Percentiles rank a stretch among this genome's conserved stretches.
These are phyloP conservation scores for Pelusios castaneus DNA, from an alignment of 2,113 vertebrate species.

Conservation along the genomic window DNA sequence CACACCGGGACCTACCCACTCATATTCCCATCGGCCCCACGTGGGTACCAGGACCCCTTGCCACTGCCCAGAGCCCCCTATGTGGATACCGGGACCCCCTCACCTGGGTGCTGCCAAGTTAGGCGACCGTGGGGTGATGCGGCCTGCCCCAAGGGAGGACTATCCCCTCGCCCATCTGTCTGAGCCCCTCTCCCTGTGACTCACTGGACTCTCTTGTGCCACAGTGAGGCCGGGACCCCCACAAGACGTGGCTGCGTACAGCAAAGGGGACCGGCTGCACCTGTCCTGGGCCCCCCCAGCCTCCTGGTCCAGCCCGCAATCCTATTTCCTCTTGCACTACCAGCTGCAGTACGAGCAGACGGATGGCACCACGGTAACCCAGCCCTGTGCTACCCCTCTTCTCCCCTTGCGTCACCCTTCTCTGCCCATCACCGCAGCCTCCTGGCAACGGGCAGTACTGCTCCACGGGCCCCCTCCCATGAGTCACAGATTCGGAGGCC, in stretches of 20 bases:
- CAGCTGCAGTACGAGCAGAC: constrained; percentile 28
- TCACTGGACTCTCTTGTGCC: not conserved
- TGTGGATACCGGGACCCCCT: no score
- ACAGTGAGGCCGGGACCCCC: constrained; percentile 17
- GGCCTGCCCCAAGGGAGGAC: not conserved
- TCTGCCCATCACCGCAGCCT: not conserved
- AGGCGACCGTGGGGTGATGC: no score
- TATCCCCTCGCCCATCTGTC: no score
- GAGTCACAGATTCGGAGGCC: no score
- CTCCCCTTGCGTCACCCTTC: not conserved
- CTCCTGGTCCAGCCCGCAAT: constrained; percentile 43
- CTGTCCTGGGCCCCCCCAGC: constrained; percentile 45
- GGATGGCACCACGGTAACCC: constrained; percentile 27
- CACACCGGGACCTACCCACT: no score
- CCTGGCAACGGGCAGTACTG: no score
- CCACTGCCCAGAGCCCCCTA: no score
- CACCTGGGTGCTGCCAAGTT: not conserved
- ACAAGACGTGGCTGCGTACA: not conserved
- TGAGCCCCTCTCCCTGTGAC: not conserved
- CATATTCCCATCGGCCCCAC: no score
- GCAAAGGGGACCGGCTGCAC: not conserved
- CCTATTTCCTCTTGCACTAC: constrained; percentile 45
- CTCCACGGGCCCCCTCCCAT: no score
- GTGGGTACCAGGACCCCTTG: no score
- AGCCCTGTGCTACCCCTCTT: no score